A percentile compares a stretch with the other conserved stretches of the same genome.
Conservation (phyloP, 2,888 invertebrate species). For the Petrolisthes manimaculis region DNA sequence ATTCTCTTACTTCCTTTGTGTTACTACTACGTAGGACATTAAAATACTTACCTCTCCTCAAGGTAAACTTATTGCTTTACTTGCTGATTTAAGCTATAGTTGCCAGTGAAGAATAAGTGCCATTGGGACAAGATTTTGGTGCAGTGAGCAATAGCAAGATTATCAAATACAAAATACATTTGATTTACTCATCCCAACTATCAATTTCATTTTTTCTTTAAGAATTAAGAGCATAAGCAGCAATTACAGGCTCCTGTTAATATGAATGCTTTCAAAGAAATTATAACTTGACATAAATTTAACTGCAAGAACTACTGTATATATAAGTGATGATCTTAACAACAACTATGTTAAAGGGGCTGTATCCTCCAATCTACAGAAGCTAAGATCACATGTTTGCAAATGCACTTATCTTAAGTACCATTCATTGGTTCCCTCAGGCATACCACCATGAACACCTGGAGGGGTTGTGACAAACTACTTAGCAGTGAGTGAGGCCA, state of each 20-base stretch:
- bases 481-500: constrained; percentile 60
- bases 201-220: constrained; percentile 2
- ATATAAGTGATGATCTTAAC: not conserved
- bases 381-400: constrained; percentile 28
- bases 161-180: not conserved
- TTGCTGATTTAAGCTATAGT: no score
- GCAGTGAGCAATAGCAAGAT: not conserved
- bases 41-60: no score
- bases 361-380: constrained; percentile 18
- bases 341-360: constrained; percentile 19
- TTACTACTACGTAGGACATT: no score
- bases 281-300: not conserved
- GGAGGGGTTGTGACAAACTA: constrained; percentile 25
- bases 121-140: constrained; percentile 23
- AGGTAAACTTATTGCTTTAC: no score
- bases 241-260: constrained; percentile 4
- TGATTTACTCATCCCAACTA: constrained; percentile 13
- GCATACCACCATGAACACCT: not conserved
- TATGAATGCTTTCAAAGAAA: constrained; percentile 16
- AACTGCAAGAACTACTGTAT: constrained; percentile 16
- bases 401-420: constrained; percentile 9
- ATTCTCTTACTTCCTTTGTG: no score
- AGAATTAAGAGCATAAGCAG: not conserved
- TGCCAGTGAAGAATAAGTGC: not conserved
- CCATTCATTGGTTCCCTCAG: not conserved